A percentile compares a stretch with the other conserved stretches of the same genome.
phyloP scores from a whole-genome alignment of 2,888 invertebrate species.

The Panzeria rudis region DNA sequence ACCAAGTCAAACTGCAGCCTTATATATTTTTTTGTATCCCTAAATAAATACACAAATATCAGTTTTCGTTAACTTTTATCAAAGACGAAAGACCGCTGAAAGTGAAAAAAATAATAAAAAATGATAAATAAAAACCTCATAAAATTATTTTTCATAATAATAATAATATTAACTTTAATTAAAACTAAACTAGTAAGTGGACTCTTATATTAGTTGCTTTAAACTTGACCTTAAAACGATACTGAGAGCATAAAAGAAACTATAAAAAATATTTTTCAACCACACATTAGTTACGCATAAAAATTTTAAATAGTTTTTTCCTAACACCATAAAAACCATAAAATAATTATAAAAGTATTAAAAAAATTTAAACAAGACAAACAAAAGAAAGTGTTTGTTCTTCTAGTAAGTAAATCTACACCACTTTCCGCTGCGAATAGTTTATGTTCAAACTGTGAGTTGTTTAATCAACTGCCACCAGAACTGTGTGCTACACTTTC shows the following conservation, averaged over 20 bases:
- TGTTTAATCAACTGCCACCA: constrained; percentile 34
- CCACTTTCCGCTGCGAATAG: background rate
- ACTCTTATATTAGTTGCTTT: background rate
- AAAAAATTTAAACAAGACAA: background rate
- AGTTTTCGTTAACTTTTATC: constrained; percentile 55
- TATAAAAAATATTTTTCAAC: constrained; percentile 5
- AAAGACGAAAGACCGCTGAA: constrained; percentile 24
- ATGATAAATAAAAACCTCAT: constrained; percentile 19
- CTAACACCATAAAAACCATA: constrained; percentile 47
- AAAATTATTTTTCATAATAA: constrained; percentile 61
- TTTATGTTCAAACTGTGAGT: constrained; percentile 17
- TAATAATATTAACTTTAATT: constrained; percentile 64
- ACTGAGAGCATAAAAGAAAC: constrained; percentile 24
- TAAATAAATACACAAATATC: background rate
- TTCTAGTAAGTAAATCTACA: background rate
- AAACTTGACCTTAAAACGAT: constrained; percentile 64
- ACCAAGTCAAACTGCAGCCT: background rate
- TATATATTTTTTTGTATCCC: background rate
- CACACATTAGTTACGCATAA: constrained; percentile 56
- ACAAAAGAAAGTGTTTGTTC: constrained; percentile 26
- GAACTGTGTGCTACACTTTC: constrained; percentile 26
- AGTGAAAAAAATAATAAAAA: background rate
- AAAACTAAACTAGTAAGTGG: constrained; percentile 32
- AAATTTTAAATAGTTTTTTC: constrained; percentile 53
- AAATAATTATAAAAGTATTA: constrained; percentile 13